A percentile compares a stretch with the other conserved stretches of the same genome.
Conservation (phyloP, 2,888 invertebrate species). For the Pachydiplax longipennis region DNA sequence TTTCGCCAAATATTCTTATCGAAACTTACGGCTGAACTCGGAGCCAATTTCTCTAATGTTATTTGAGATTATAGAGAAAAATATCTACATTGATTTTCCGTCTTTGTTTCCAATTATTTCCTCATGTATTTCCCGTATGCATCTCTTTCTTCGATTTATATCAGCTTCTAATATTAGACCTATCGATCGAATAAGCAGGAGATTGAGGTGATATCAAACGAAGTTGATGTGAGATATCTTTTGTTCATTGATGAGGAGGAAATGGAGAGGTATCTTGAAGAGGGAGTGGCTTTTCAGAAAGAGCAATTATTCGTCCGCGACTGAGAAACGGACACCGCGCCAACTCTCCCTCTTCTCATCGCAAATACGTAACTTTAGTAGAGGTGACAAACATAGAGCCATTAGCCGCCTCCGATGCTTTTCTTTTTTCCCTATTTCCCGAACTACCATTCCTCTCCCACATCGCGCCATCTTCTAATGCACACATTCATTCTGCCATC, state of each 20-base stretch:
- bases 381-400: constrained; percentile 50
- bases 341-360: neutral
- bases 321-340: neutral
- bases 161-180: no score
- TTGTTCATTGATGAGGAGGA: neutral
- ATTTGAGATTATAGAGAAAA: no score
- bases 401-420: constrained; percentile 48
- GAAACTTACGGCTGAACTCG: no score
- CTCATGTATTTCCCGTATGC: no score
- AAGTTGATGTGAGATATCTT: neutral
- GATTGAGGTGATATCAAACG: no score
- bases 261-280: neutral
- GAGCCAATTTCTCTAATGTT: no score
- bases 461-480: neutral
- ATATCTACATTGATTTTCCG: no score
- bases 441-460: constrained; percentile 1
- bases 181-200: no score
- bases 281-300: no score
- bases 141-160: no score
- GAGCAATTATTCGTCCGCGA: neutral
- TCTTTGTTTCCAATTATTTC: no score
- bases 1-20: no score
- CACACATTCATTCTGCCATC: neutral
- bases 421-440: neutral
- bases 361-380: constrained; percentile 48